Conservation (phyloP, 2,888 invertebrate genomes). For the Rotaria magnacalcarata region DNA sequence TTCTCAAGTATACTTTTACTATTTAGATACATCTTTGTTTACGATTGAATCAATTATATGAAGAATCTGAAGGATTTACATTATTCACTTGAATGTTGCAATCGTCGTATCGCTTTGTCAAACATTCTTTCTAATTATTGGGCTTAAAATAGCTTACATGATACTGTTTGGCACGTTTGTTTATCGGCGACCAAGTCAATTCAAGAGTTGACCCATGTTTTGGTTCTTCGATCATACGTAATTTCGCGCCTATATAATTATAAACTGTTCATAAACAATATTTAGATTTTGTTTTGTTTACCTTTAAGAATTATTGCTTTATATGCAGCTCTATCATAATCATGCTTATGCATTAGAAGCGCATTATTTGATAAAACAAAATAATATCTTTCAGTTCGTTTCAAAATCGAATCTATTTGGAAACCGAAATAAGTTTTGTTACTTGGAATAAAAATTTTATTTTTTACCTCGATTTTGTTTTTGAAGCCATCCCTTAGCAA, state of each 20-base stretch:
- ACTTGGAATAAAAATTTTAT: neutral
- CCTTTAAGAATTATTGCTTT: neutral
- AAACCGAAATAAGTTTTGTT: neutral
- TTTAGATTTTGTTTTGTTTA: neutral
- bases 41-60: too few species aligned
- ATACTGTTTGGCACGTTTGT: neutral
- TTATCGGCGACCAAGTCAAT: neutral
- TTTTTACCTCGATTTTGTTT: neutral
- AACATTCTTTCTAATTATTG: too few species aligned
- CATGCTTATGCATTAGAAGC: conserved; percentile 17
- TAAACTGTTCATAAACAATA: neutral
- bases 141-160: neutral
- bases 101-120: too few species aligned
- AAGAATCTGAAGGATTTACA: too few species aligned
- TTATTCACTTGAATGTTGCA: too few species aligned
- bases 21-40: too few species aligned
- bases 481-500: neutral
- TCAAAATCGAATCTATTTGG: neutral
- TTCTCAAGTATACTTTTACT: too few species aligned
- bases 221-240: neutral
- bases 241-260: neutral
- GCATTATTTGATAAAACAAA: neutral
- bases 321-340: neutral
- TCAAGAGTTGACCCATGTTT: neutral
- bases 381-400: conserved; percentile 21